Conservation (phyloP, 2,797 vertebrate genomes). For the Iguana delicatissima region DNA sequence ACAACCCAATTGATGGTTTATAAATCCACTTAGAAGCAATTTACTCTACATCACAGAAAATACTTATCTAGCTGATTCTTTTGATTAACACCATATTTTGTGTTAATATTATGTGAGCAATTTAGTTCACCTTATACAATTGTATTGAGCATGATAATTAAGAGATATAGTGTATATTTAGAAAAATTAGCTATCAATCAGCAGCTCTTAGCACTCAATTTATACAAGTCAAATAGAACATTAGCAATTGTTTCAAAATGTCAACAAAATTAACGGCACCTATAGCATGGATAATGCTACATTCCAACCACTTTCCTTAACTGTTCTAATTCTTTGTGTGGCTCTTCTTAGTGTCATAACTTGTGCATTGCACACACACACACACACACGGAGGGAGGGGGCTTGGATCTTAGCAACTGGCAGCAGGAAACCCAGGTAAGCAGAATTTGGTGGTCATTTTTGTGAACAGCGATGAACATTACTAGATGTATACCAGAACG, state of each 20-base stretch:
- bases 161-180: neutral
- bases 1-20: slow-evolving; percentile 2
- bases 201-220: neutral
- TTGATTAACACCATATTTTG: slow-evolving; percentile 22
- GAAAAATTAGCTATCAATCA: neutral
- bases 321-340: neutral
- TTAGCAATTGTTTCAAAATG: neutral
- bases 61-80: slow-evolving; percentile 19
- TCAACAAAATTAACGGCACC: slow-evolving; percentile 21
- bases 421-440: neutral
- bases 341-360: neutral
- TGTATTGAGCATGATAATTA: neutral
- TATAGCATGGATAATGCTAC: neutral
- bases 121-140: neutral
- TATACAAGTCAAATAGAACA: slow-evolving; percentile 17
- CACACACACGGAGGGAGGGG: no score
- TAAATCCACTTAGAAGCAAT: slow-evolving; percentile 24
- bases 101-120: neutral
- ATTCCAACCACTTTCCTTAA: neutral
- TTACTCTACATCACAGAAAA: slow-evolving; percentile 10
- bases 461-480: neutral
- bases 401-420: neutral
- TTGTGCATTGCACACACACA: neutral
- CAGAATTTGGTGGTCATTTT: neutral
- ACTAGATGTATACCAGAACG: neutral